A percentile compares a stretch with the other conserved stretches of the same genome.
phyloP scores from a whole-genome alignment of 2,888 invertebrate genomes.

The Megamerina dolium region DNA sequence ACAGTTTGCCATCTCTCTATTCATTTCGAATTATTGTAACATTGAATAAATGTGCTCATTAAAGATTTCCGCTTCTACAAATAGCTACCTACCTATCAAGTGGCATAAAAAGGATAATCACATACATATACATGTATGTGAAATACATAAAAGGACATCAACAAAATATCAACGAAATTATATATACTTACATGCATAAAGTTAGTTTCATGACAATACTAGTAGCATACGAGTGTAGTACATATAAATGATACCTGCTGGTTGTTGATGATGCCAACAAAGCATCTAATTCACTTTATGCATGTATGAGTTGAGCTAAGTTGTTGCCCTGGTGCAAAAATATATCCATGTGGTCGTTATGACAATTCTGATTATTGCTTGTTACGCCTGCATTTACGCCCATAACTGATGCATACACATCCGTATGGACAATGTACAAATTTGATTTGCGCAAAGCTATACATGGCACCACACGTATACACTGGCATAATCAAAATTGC shows the following conservation, averaged over 20 bases:
- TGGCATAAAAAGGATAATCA: background rate
- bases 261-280: background rate
- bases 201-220: too few species aligned
- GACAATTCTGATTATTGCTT: conserved; percentile 26
- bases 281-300: background rate
- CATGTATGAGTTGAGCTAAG: background rate
- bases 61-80: conserved; percentile 34
- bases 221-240: too few species aligned
- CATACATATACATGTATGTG: too few species aligned
- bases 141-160: background rate
- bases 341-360: conserved; percentile 40
- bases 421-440: too few species aligned
- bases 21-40: background rate
- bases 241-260: background rate
- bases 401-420: conserved; percentile 14
- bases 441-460: conserved; percentile 3
- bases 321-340: conserved; percentile 14
- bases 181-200: too few species aligned
- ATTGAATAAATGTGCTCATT: conserved; percentile 36
- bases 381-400: conserved; percentile 6
- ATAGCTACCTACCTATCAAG: too few species aligned
- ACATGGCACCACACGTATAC: conserved; percentile 13
- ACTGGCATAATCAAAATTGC: conserved; percentile 37
- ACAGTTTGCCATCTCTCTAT: too few species aligned
- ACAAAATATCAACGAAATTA: background rate